phyloP scores from a whole-genome alignment of 2,888 invertebrate species.

The Osedax frankpressi region DNA sequence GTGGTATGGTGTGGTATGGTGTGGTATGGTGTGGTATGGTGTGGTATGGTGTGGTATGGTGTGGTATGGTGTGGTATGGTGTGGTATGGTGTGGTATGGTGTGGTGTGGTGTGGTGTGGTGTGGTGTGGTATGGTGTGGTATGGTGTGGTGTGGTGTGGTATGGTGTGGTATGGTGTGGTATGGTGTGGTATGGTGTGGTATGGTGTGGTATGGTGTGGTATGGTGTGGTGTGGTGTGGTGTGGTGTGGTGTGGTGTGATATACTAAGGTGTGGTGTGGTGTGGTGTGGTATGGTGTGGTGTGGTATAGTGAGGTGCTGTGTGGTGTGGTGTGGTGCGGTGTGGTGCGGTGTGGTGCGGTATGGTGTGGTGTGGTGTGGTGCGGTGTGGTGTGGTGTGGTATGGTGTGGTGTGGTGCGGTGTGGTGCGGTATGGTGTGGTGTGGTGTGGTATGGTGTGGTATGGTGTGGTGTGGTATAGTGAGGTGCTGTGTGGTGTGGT shows the following conservation, averaged over 20 bases:
- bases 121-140: slow-evolving; percentile 20
- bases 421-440: slow-evolving; percentile 20
- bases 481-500: not conserved
- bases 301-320: slow-evolving; percentile 19
- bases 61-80: slow-evolving; percentile 19
- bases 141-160: slow-evolving; percentile 19
- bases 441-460: slow-evolving; percentile 20
- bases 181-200: not conserved
- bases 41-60: not conserved
- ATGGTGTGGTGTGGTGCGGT: slow-evolving; percentile 20
- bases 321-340: slow-evolving; percentile 20
- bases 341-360: slow-evolving; percentile 19
- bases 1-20: not conserved
- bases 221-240: no score
- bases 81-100: slow-evolving; percentile 20
- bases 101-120: slow-evolving; percentile 21
- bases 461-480: slow-evolving; percentile 18
- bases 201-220: not conserved
- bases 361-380: slow-evolving; percentile 20
- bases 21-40: not conserved
- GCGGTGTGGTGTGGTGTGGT: slow-evolving; percentile 20
- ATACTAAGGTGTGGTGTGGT: no score
- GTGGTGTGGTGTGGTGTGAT: no score
- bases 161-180: slow-evolving; percentile 3
- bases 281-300: slow-evolving; percentile 20